Conservation (phyloP, 92 coral and sea anemone species). For the Desmophyllum pertusum region DNA sequence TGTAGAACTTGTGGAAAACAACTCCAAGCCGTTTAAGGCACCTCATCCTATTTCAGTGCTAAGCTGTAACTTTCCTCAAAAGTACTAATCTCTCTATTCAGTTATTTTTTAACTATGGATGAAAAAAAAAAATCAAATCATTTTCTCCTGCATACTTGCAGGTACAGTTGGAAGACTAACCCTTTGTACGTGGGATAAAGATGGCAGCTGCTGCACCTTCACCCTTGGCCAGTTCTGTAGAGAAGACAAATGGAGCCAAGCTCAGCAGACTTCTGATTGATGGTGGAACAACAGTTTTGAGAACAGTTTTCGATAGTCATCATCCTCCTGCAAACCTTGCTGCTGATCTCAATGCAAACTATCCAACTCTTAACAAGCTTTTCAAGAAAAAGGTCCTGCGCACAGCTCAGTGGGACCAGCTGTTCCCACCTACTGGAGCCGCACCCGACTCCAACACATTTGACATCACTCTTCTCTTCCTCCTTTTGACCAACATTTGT, state of each 20-base stretch:
- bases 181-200: too few species aligned
- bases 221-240: constrained; percentile 1
- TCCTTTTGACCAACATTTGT: constrained; percentile 68
- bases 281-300: constrained; percentile 42
- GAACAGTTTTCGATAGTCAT: constrained; percentile 9
- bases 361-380: not conserved
- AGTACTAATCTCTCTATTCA: too few species aligned
- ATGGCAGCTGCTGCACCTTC: not conserved
- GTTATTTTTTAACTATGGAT: too few species aligned
- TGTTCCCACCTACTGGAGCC: constrained; percentile 69
- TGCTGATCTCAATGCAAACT: constrained; percentile 13
- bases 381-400: constrained; percentile 39
- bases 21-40: too few species aligned
- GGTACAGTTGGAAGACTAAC: too few species aligned
- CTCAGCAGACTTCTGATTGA: constrained; percentile 52
- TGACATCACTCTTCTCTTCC: constrained; percentile 67
- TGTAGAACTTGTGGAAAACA: too few species aligned
- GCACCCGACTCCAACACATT: constrained; percentile 61
- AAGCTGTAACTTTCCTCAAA: too few species aligned
- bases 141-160: too few species aligned
- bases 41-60: too few species aligned
- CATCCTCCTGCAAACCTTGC: constrained; percentile 45
- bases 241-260: too few species aligned
- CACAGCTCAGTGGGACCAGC: constrained; percentile 59
- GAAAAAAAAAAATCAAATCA: too few species aligned